Conservation (phyloP, 1,140 invertebrate species). For the Cherax quadricarinatus region DNA sequence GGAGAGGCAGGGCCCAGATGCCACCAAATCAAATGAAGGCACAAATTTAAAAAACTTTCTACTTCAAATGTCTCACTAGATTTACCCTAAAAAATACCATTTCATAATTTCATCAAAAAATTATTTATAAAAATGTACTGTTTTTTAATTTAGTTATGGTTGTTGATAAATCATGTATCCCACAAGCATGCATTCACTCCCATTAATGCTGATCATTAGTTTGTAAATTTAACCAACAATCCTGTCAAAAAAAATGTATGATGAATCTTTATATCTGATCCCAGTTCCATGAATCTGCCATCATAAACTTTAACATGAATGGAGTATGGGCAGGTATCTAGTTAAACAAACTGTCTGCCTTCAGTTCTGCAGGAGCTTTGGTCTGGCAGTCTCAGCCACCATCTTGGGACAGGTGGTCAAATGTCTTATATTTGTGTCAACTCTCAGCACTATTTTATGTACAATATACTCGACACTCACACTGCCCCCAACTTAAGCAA, state of each 20-base stretch:
- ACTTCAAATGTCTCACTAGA: conserved; percentile 10
- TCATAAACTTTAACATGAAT: background rate
- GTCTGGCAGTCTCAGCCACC: conserved; percentile 13
- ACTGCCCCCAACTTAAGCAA: conserved; percentile 23
- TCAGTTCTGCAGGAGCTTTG: conserved; percentile 4
- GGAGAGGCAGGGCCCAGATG: conserved; percentile 27
- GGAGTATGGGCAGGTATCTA: background rate
- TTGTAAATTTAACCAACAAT: background rate
- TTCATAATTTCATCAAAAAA: conserved; percentile 12
- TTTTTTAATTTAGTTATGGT: background rate
- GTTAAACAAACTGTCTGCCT: background rate
- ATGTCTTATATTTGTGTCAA: conserved; percentile 21
- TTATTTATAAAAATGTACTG: background rate
- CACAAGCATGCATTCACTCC: conserved; percentile 14
- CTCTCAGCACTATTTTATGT: conserved; percentile 34
- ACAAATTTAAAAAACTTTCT: conserved; percentile 33
- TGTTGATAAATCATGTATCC: conserved; percentile 12
- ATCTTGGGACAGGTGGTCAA: background rate
- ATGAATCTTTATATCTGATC: background rate
- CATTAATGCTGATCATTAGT: conserved; percentile 2
- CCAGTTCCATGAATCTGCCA: background rate
- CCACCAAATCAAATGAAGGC: conserved; percentile 37
- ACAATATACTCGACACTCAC: conserved; percentile 23
- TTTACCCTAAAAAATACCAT: conserved; percentile 19
- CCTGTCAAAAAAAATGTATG: background rate